A percentile compares a stretch with the other conserved stretches of the same genome.
Conservation (phyloP, 2,113 vertebrate genomes). For the Dicrurus megarhynchus region DNA sequence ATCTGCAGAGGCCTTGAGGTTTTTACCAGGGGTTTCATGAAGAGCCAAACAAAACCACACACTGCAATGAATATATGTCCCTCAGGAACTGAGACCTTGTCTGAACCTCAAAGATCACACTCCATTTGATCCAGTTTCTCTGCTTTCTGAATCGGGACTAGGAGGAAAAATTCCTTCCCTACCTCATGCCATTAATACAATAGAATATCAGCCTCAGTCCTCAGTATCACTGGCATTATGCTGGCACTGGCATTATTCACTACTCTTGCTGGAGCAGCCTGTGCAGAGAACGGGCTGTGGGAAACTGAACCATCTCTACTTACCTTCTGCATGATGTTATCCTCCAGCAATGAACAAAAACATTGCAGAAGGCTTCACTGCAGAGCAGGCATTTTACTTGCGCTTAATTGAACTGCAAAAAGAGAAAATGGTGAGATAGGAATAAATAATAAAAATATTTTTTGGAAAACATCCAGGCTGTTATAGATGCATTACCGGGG, state of each 20-base stretch:
- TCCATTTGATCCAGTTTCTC: neutral
- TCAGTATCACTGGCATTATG: neutral
- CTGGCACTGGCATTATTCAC: neutral
- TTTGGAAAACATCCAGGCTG: neutral
- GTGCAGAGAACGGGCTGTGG: neutral
- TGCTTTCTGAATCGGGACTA: neutral
- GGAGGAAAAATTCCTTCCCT: neutral
- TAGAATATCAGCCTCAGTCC: neutral
- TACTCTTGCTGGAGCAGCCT: neutral
- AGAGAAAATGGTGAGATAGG: neutral
- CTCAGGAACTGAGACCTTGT: neutral
- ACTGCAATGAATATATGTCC: neutral
- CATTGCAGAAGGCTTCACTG: neutral
- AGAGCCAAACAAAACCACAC: neutral
- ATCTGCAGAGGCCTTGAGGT: neutral
- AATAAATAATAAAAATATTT: neutral
- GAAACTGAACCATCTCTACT: fast-evolving
- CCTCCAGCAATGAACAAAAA: neutral
- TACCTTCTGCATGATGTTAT: neutral
- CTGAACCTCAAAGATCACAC: neutral
- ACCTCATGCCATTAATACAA: neutral
- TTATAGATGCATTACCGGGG: neutral
- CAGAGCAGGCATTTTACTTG: neutral
- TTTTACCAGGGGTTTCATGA: neutral
- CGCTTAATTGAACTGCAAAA: neutral